phyloP scores from a whole-genome alignment of 1,140 invertebrate species.

The Rhopalosiphum padi region DNA sequence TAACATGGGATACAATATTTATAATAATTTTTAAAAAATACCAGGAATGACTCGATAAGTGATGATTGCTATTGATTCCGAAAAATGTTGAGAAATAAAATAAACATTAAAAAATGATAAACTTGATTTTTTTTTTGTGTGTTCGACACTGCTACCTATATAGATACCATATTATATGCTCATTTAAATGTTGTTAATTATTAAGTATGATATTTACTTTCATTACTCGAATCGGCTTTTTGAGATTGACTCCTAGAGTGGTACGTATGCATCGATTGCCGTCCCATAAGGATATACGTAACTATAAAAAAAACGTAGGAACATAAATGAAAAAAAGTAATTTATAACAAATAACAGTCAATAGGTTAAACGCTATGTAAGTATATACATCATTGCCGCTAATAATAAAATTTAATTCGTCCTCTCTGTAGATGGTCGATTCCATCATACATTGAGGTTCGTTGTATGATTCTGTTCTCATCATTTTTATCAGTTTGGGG shows the following conservation, averaged over 20 bases:
- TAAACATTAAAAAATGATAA: neutral
- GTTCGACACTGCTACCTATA: neutral
- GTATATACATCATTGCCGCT: constrained; percentile 37
- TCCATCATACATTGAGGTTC: constrained; percentile 21
- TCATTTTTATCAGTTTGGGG: neutral
- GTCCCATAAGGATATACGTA: constrained; percentile 18
- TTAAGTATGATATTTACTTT: constrained; percentile 41
- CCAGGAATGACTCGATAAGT: neutral
- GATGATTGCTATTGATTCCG: too few relatives aligned
- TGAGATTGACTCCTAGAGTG: constrained; percentile 16
- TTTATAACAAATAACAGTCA: neutral
- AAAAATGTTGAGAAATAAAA: too few relatives aligned
- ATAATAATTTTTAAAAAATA: neutral
- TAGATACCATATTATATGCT: neutral
- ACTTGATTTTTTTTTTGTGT: neutral
- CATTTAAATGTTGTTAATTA: neutral
- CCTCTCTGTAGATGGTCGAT: neutral
- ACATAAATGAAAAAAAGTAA: neutral
- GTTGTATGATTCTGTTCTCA: neutral
- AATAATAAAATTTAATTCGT: neutral
- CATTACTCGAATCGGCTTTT: neutral
- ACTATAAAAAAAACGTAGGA: neutral
- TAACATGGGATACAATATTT: too few relatives aligned
- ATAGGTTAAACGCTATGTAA: neutral
- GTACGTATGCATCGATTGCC: neutral